Conservation (phyloP, 1,140 invertebrate species). For the Neodiprion lecontei region DNA sequence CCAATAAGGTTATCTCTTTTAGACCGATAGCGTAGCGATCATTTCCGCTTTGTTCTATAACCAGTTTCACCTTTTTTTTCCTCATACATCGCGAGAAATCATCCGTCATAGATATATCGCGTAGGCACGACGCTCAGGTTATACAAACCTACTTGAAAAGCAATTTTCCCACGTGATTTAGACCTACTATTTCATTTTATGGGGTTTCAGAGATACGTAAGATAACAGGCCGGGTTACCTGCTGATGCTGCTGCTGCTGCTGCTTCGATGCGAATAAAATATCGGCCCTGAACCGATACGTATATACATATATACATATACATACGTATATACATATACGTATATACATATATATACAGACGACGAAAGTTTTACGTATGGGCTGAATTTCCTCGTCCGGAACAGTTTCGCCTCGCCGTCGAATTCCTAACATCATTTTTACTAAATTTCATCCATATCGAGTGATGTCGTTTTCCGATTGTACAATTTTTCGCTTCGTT, state of each 20-base stretch:
- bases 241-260: not conserved
- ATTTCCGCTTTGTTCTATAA: too few relatives aligned
- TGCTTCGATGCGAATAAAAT: not conserved
- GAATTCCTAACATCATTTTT: too few relatives aligned
- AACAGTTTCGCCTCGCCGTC: too few relatives aligned
- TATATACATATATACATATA: not conserved
- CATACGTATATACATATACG: not conserved
- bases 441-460: too few relatives aligned
- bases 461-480: too few relatives aligned
- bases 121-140: not conserved
- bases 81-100: not conserved
- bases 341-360: too few relatives aligned
- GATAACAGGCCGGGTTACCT: constrained; percentile 2
- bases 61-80: too few relatives aligned
- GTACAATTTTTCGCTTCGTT: too few relatives aligned
- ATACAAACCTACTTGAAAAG: constrained; percentile 16
- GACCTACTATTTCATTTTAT: constrained; percentile 41
- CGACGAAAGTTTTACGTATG: too few relatives aligned
- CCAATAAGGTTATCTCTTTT: too few relatives aligned
- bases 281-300: not conserved
- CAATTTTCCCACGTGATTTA: constrained; percentile 40
- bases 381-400: too few relatives aligned
- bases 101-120: not conserved
- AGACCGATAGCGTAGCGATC: too few relatives aligned
- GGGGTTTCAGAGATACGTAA: constrained; percentile 23